Percentiles rank a stretch among this genome's conserved stretches.
Conservation (phyloP, 2,797 vertebrate genomes). For the Lacerta viridis region DNA sequence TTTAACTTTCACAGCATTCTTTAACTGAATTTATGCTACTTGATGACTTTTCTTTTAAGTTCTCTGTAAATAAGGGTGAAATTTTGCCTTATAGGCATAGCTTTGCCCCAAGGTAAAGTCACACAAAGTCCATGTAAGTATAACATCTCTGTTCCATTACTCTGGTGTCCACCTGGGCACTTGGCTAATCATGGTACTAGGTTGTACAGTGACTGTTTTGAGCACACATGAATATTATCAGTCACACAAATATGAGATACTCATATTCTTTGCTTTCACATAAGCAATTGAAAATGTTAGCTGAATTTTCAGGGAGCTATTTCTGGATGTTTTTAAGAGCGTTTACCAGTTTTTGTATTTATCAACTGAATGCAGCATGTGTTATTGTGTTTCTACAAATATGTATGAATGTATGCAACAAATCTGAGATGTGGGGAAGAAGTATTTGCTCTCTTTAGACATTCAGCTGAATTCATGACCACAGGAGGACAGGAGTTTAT, state of each 20-base stretch:
- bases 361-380: not conserved
- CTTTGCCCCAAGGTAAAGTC: not conserved
- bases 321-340: not conserved
- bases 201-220: not conserved
- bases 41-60: constrained; percentile 20
- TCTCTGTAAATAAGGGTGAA: constrained; percentile 24
- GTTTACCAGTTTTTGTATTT: not conserved
- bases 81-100: not conserved
- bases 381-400: not conserved
- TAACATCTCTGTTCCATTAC: not conserved
- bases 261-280: not conserved
- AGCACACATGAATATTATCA: not conserved
- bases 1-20: constrained; percentile 32
- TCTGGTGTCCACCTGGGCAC: not conserved
- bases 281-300: not conserved
- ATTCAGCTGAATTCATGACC: no score
- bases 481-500: no score
- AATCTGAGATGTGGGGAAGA: not conserved
- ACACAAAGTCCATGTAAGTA: not conserved
- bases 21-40: constrained; percentile 14
- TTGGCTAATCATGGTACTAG: not conserved
- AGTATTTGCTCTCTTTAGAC: not conserved
- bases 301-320: not conserved
- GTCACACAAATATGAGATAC: not conserved
- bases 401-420: not conserved